These are phyloP conservation scores for Tridacna crocea DNA, from an alignment of 2,888 invertebrate genomes.

Conservation along the genomic window DNA sequence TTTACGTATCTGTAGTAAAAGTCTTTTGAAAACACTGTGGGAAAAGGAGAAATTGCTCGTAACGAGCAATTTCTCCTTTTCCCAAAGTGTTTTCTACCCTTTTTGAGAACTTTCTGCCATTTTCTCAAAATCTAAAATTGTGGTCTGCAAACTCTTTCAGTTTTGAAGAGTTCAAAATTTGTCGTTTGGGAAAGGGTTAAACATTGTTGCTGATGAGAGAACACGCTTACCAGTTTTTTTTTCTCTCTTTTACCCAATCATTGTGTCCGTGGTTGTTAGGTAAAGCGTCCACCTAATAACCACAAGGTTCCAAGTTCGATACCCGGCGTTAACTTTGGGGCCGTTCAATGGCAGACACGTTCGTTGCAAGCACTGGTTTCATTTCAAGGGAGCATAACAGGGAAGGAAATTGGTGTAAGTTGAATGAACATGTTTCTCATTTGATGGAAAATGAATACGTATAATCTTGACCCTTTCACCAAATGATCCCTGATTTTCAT, in stretches of 20 bases:
- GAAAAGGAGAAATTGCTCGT: no score
- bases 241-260: no score
- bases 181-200: neutral
- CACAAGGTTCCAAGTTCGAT: neutral
- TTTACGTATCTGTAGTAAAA: neutral
- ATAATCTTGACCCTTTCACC: neutral
- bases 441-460: neutral
- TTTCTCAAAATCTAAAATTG: no score
- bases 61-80: no score
- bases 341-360: neutral
- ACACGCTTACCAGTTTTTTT: no score
- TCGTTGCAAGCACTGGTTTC: neutral
- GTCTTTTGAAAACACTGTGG: neutral
- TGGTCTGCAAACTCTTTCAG: no score
- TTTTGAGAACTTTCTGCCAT: no score
- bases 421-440: neutral
- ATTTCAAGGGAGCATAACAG: neutral
- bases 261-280: neutral
- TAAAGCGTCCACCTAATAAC: neutral
- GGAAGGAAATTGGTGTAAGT: neutral
- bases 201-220: no score
- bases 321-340: neutral
- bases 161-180: no score
- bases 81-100: no score
- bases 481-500: neutral